phyloP scores from a whole-genome alignment of 2,797 vertebrate genomes.

The Ibycter americanus region DNA sequence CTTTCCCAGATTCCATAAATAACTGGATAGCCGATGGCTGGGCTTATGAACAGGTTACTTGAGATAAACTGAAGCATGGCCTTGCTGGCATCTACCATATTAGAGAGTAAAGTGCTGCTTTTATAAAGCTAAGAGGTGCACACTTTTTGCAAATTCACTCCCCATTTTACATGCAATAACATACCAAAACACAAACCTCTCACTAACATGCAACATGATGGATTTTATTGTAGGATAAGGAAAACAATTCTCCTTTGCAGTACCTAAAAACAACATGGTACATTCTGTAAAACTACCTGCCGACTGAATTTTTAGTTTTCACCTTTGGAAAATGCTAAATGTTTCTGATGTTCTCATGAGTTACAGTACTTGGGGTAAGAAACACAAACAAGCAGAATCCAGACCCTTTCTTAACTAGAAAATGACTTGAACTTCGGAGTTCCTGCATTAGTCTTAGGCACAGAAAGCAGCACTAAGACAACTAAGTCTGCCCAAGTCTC shows the following conservation, averaged over 20 bases:
- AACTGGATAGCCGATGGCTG: not conserved
- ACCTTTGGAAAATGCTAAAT: not conserved
- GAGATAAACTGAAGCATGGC: too few relatives aligned
- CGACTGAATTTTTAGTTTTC: not conserved
- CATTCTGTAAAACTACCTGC: not conserved
- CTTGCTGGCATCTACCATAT: not conserved
- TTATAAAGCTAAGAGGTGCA: not conserved
- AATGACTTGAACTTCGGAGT: not conserved
- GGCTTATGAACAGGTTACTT: not conserved
- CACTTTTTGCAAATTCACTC: not conserved
- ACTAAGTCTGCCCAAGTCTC: not conserved
- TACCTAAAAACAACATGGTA: not conserved
- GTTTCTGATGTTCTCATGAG: not conserved
- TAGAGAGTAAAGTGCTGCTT: not conserved
- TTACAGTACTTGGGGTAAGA: not conserved
- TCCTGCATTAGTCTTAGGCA: not conserved
- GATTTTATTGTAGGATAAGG: not conserved
- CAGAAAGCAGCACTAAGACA: not conserved
- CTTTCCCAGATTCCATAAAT: not conserved
- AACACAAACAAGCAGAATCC: not conserved
- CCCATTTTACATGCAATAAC: not conserved
- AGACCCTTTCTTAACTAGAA: not conserved
- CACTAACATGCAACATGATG: not conserved
- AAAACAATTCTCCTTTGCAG: not conserved
- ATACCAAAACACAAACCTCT: not conserved